Evolutionary conservation across 2,797 vertebrate species (phyloP).

Genomic region (Crypturellus tataupa): DNA sequence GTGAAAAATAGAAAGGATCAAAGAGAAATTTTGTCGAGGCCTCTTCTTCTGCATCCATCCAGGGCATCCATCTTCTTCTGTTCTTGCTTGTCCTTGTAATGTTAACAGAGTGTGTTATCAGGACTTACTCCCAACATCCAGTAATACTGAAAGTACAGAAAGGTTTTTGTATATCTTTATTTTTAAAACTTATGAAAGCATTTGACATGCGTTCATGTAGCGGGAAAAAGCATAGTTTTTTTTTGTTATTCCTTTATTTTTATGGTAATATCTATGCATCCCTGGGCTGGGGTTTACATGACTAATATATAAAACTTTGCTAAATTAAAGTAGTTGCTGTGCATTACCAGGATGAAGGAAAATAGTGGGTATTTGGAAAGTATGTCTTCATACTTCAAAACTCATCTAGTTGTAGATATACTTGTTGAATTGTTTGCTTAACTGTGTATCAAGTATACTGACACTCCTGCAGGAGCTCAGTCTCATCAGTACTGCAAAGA

Average conservation of each 20-base stretch:
- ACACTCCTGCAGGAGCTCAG: not conserved
- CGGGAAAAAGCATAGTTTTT: fast-evolving
- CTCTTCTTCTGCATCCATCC: not conserved
- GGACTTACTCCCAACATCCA: not conserved
- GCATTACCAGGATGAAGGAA: not conserved
- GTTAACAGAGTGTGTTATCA: not conserved
- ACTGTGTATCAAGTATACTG: not conserved
- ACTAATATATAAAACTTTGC: not conserved
- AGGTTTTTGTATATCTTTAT: not conserved
- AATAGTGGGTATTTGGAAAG: not conserved
- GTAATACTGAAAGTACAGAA: not conserved
- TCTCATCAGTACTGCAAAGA: not conserved
- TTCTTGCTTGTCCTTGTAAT: not conserved
- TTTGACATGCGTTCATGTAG: not conserved
- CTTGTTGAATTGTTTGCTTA: not conserved
- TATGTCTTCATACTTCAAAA: not conserved
- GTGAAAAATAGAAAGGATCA: not conserved
- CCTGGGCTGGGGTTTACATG: not conserved
- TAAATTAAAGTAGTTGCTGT: not conserved
- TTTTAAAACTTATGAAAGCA: not conserved
- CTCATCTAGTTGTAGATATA: not conserved
- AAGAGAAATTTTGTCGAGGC: not conserved
- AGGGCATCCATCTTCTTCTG: not conserved
- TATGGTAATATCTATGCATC: not conserved
- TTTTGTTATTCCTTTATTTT: not conserved